These are phyloP conservation scores for Campylomormyrus tamandua DNA, from an alignment of 2,113 vertebrate genomes.

Conservation along the genomic window DNA sequence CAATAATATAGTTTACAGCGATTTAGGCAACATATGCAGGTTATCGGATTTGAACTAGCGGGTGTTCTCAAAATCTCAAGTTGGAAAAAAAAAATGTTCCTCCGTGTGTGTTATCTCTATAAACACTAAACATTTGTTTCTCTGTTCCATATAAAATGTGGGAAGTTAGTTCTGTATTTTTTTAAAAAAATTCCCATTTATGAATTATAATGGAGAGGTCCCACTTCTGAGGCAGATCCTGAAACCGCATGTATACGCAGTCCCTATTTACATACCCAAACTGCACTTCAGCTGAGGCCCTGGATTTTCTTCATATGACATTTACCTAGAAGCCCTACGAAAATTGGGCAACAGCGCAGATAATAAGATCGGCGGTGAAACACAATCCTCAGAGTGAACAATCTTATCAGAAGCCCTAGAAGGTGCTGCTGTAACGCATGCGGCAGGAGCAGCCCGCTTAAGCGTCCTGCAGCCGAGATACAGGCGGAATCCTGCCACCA, in stretches of 20 bases:
- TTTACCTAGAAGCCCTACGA: slow-evolving; percentile 23
- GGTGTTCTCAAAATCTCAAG: background rate
- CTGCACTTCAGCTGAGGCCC: slow-evolving; percentile 26
- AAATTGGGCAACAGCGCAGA: slow-evolving; percentile 25
- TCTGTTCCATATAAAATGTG: background rate
- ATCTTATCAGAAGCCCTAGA: slow-evolving; percentile 28
- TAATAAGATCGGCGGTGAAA: slow-evolving; percentile 24
- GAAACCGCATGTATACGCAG: background rate
- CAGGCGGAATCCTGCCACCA: background rate
- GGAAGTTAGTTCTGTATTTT: background rate
- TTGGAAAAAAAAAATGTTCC: background rate
- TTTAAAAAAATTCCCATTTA: background rate
- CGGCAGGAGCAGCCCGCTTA: slow-evolving; percentile 16
- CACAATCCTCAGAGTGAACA: background rate
- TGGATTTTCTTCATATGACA: slow-evolving; percentile 23
- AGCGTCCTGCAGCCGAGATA: background rate
- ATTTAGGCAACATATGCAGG: background rate
- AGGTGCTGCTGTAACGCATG: slow-evolving; percentile 27
- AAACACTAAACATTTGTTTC: background rate
- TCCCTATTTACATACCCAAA: background rate
- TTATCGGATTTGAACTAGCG: background rate
- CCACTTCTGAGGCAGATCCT: background rate
- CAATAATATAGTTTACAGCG: background rate
- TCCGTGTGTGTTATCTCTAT: background rate
- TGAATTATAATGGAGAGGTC: background rate